Evolutionary conservation across 2,113 vertebrate genomes (phyloP).

Genomic region (Saccopteryx leptura): DNA sequence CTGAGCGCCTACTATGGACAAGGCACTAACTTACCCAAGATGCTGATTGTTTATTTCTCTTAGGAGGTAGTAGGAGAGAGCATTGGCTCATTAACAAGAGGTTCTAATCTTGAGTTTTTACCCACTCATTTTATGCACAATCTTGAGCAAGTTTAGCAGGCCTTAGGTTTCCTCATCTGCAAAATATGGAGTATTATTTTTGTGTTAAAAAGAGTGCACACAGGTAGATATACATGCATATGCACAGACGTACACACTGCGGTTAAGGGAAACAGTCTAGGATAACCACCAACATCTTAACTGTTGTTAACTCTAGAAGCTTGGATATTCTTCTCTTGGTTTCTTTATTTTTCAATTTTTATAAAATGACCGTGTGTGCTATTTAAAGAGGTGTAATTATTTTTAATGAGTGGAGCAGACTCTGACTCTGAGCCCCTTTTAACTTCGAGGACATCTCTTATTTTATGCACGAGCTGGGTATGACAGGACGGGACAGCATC

Average conservation of each 20-base stretch:
- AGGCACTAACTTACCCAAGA: not conserved
- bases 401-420: constrained; percentile 53
- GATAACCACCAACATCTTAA: not conserved
- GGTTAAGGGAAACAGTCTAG: constrained; percentile 35
- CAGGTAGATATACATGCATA: not conserved
- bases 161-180: not conserved
- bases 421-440: constrained; percentile 44
- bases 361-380: constrained; percentile 56
- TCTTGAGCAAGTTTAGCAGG: constrained; percentile 1
- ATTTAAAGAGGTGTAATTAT: constrained; percentile 67
- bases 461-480: constrained; percentile 8
- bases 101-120: constrained; percentile 3
- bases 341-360: constrained; percentile 70
- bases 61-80: not conserved
- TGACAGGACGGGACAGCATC: not conserved
- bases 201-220: not conserved
- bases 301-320: not conserved
- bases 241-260: not conserved
- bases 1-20: not conserved
- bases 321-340: constrained; percentile 55
- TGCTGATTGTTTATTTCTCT: constrained; percentile 25
- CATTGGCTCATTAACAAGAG: not conserved
- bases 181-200: constrained; percentile 17
- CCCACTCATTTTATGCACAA: constrained; percentile 3
- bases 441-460: constrained; percentile 46